phyloP scores from a whole-genome alignment of 2,113 vertebrate genomes.

The Galbula dea region DNA sequence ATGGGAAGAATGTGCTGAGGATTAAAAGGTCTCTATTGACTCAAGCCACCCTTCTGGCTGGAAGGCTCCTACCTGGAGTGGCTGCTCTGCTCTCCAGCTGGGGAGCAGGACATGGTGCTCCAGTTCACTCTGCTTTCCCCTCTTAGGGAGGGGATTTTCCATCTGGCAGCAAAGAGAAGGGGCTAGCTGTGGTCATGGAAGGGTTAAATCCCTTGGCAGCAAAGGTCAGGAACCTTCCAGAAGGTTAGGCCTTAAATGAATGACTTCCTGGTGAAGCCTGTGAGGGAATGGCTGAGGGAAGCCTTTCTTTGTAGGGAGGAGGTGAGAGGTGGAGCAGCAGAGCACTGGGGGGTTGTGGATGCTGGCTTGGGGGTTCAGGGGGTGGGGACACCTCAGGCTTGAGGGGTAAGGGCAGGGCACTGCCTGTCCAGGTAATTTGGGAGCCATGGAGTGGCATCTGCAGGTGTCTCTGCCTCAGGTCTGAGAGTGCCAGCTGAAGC shows the following conservation, averaged over 20 bases:
- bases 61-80: neutral
- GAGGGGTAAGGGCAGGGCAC: neutral
- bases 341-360: too few relatives aligned
- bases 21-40: neutral
- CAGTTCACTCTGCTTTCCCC: fast-evolving
- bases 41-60: neutral
- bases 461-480: fast-evolving
- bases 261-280: neutral
- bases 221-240: neutral
- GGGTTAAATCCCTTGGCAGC: neutral
- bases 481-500: neutral
- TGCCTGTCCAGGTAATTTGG: neutral
- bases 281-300: neutral
- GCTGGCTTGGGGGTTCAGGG: neutral
- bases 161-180: neutral
- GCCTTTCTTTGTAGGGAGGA: neutral
- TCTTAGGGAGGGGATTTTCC: neutral
- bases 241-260: neutral
- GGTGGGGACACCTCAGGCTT: too few relatives aligned
- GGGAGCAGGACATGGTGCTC: neutral
- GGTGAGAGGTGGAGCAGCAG: neutral
- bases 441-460: neutral
- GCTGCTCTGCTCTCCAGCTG: neutral
- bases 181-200: neutral
- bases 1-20: slow-evolving; percentile 23